These are phyloP conservation scores for Falco cherrug DNA, from an alignment of 2,797 vertebrate species.

Conservation along the genomic window DNA sequence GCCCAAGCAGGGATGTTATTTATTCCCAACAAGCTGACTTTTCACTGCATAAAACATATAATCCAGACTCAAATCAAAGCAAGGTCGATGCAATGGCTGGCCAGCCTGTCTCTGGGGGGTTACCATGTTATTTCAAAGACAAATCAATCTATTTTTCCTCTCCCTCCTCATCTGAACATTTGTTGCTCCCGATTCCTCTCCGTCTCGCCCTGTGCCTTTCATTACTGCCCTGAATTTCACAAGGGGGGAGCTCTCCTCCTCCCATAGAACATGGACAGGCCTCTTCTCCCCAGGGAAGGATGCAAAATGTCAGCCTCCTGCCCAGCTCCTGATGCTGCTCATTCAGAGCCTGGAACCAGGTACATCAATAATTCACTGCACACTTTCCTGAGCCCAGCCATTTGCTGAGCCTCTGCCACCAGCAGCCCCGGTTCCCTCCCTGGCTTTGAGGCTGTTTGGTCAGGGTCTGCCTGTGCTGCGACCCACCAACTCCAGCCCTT, in stretches of 20 bases:
- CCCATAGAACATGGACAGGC: neutral
- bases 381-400: neutral
- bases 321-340: slow-evolving; percentile 17
- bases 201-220: neutral
- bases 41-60: slow-evolving; percentile 55
- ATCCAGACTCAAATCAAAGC: slow-evolving; percentile 53
- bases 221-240: neutral
- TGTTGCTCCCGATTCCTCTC: neutral
- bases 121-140: slow-evolving; percentile 50
- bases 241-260: neutral
- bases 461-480: fast-evolving
- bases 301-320: slow-evolving; percentile 30
- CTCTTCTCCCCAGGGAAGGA: slow-evolving; percentile 1
- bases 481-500: neutral
- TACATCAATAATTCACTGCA: slow-evolving; percentile 53
- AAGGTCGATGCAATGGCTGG: neutral
- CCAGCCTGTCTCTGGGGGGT: slow-evolving; percentile 13
- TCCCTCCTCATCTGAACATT: neutral
- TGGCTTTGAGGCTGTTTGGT: neutral
- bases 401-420: neutral
- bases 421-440: neutral
- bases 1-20: slow-evolving; percentile 14
- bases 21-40: slow-evolving; percentile 48
- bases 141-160: slow-evolving; percentile 46
- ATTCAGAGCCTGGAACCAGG: slow-evolving; percentile 48